phyloP scores from a whole-genome alignment of 2,113 vertebrate genomes.

The Dipodomys ordii region DNA sequence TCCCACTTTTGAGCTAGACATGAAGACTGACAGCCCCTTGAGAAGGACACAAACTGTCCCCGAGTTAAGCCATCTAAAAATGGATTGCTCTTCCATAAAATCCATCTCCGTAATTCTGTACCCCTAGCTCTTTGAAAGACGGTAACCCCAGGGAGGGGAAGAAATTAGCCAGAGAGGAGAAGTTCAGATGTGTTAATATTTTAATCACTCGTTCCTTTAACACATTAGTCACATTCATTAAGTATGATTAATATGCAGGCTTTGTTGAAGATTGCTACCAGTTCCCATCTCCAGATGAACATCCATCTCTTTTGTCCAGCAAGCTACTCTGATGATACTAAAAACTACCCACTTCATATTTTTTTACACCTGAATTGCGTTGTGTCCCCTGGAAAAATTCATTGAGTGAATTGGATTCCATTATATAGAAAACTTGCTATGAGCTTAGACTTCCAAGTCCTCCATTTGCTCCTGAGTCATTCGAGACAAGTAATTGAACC shows the following conservation, averaged over 20 bases:
- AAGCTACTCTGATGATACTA: neutral
- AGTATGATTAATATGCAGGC: conserved; percentile 71
- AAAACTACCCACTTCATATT: neutral
- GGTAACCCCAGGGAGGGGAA: conserved; percentile 69
- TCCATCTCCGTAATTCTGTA: neutral
- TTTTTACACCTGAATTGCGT: neutral
- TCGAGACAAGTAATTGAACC: neutral
- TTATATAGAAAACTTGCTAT: neutral
- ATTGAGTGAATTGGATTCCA: conserved; percentile 1
- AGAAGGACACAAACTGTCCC: conserved; percentile 64
- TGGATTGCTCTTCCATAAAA: conserved; percentile 57
- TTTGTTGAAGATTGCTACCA: conserved; percentile 65
- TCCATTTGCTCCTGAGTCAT: neutral
- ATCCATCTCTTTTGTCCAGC: conserved; percentile 30
- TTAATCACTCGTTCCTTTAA: conserved; percentile 69
- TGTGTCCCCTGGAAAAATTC: neutral
- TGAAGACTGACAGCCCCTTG: conserved; percentile 64
- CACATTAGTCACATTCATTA: conserved; percentile 75
- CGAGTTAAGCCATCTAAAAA: conserved; percentile 63
- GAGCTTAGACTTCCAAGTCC: neutral
- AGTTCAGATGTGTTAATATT: conserved; percentile 72
- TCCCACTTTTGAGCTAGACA: neutral
- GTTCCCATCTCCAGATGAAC: conserved; percentile 48
- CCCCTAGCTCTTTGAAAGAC: conserved; percentile 55
- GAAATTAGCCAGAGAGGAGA: conserved; percentile 75